phyloP scores from a whole-genome alignment of 2,888 invertebrate genomes.

The Nectonema munidae region DNA sequence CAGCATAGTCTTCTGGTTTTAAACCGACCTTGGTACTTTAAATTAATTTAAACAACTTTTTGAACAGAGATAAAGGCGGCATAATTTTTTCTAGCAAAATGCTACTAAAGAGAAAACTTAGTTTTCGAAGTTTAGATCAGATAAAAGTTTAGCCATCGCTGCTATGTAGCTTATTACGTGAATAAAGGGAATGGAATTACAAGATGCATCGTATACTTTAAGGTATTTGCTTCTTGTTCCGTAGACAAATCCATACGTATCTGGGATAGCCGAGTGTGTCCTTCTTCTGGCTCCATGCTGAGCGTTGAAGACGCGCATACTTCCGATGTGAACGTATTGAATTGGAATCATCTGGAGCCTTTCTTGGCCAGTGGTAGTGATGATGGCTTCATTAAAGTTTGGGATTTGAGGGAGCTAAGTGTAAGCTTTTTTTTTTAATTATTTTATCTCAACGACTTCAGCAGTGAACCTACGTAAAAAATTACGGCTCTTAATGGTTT shows the following conservation, averaged over 20 bases:
- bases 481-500: not conserved
- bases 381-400: constrained; percentile 63
- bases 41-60: too few relatives aligned
- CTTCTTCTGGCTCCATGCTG: constrained; percentile 60
- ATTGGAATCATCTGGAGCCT: constrained; percentile 68
- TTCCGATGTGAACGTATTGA: constrained; percentile 75
- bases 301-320: constrained; percentile 50
- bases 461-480: not conserved
- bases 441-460: not conserved
- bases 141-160: too few relatives aligned
- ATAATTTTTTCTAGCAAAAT: too few relatives aligned
- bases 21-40: too few relatives aligned
- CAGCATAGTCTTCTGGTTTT: too few relatives aligned
- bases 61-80: too few relatives aligned
- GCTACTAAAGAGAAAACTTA: too few relatives aligned
- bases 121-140: too few relatives aligned
- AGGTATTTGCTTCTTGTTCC: constrained; percentile 28
- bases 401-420: constrained; percentile 64
- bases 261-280: constrained; percentile 64
- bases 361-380: constrained; percentile 77
- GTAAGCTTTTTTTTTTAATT: constrained; percentile 21
- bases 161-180: too few relatives aligned
- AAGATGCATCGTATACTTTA: too few relatives aligned
- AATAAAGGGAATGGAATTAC: too few relatives aligned
- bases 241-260: constrained; percentile 38